These are phyloP conservation scores for Eristalinus sepulchralis DNA, from an alignment of 2,888 invertebrate genomes.

Conservation along the genomic window DNA sequence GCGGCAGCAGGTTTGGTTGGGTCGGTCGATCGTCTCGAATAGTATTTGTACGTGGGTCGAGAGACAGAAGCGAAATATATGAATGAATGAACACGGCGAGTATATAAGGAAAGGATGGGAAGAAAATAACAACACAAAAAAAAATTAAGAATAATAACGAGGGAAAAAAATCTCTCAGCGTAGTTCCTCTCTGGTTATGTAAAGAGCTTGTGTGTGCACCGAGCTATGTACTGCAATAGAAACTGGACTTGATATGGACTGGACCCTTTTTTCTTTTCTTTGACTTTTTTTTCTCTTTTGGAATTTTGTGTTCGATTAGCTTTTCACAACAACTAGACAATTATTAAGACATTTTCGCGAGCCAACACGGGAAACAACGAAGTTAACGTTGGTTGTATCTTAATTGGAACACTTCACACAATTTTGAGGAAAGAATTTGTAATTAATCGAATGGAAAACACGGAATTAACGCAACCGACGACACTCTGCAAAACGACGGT, in stretches of 20 bases:
- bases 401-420: constrained; percentile 45
- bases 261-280: constrained; percentile 35
- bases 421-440: constrained; percentile 23
- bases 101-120: constrained; percentile 48
- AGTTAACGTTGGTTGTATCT: constrained; percentile 10
- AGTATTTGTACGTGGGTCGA: constrained; percentile 53
- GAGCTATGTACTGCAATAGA: constrained; percentile 34
- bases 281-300: constrained; percentile 3
- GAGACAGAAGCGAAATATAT: constrained; percentile 54
- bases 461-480: constrained; percentile 40
- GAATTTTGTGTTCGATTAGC: background rate
- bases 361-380: background rate
- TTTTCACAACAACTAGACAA: constrained; percentile 6
- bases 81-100: constrained; percentile 62
- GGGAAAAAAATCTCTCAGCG: constrained; percentile 39
- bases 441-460: constrained; percentile 45
- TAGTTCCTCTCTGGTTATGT: constrained; percentile 63
- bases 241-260: constrained; percentile 53
- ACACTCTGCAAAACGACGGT: constrained; percentile 54
- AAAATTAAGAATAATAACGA: constrained; percentile 1
- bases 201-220: constrained; percentile 59
- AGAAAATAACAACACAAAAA: constrained; percentile 17
- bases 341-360: background rate
- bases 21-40: constrained; percentile 48
- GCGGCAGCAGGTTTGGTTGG: constrained; percentile 44